Base-by-base conservation (phyloP, 2,797 vertebrate species). In the Microchirus variegatus region DNA sequence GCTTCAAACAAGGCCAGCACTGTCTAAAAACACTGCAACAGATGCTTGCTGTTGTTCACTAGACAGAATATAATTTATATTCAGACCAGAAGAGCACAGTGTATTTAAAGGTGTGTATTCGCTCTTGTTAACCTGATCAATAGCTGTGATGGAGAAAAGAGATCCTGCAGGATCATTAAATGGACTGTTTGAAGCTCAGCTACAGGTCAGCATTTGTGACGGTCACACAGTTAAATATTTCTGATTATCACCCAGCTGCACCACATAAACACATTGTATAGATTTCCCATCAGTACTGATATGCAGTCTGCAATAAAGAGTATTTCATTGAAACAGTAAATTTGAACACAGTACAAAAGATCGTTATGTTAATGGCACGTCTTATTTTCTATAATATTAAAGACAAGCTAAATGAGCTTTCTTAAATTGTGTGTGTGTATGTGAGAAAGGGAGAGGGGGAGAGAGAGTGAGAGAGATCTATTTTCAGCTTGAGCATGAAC, bases 181-280 rank as follows among this genome's bases (percentile, higher is more conserved):
- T 53, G 17, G 10, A 46, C 16, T 49, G 35, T 41, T 22, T 59
- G 26, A 47, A 47, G 37, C 60, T 50, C 22, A 52, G 76, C 61
- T 38, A 63, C 58, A 64, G 45, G 60, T 60, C 55, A 64, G 42
- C 38, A 12, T 66, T 66, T 7, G 17, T 67, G 66, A 52, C 53
- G 48, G 57, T 45, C 45, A 65, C 19, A 46, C 18, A 46, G 46
- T 61, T 79, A 68, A 68, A 70, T 67, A 73, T 72, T 72, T 75
- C 52, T 53, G 17, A 53, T 68, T 56, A 77, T 75, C 51, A 41
- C n/a, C 18, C 36, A 43, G 58, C 59, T 59, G 22, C 36, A 53
- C 18, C 31, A 61, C 59, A 75, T 71, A 60, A 69, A 70, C 61
- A 77, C 56, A 65, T 5, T 63, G 73, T 69, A 80, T 81, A 66